Percentiles rank a stretch among this genome's conserved stretches.
These are phyloP conservation scores for Scaptomyza flava DNA, from an alignment of 2,888 invertebrate genomes.

Conservation along the genomic window DNA sequence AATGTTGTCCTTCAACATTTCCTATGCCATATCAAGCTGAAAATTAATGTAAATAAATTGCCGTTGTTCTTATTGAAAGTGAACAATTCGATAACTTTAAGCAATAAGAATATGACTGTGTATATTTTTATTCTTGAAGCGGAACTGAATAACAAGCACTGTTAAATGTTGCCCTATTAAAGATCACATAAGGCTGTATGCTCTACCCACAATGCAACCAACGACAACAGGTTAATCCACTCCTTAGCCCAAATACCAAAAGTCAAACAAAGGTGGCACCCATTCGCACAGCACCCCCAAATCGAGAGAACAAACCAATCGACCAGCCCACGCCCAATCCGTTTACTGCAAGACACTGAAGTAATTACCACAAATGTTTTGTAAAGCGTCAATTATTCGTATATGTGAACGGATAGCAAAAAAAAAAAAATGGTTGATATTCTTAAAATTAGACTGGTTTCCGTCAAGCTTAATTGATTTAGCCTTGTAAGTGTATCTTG, in stretches of 20 bases:
- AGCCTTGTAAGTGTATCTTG: not conserved
- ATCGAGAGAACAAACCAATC: conserved; percentile 34
- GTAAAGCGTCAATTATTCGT: conserved; percentile 31
- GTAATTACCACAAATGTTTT: conserved; percentile 49
- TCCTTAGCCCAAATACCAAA: conserved; percentile 60
- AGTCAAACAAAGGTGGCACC: conserved; percentile 52
- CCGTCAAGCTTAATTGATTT: not conserved
- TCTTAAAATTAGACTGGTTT: conserved; percentile 3
- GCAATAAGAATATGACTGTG: conserved; percentile 10
- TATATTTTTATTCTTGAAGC: conserved; percentile 16
- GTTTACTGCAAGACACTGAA: conserved; percentile 33
- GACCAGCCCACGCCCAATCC: conserved; percentile 45
- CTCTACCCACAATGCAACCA: conserved; percentile 18
- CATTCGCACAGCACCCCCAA: conserved; percentile 32
- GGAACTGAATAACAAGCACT: conserved; percentile 30
- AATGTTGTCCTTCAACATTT: conserved; percentile 12
- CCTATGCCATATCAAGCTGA: conserved; percentile 22
- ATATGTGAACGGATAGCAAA: conserved; percentile 34
- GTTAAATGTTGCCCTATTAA: not conserved
- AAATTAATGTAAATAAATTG: conserved; percentile 18
- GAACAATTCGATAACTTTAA: conserved; percentile 4
- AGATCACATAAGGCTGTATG: conserved; percentile 9
- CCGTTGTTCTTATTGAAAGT: conserved; percentile 20
- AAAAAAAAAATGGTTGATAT: conserved; percentile 27
- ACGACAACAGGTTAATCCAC: conserved; percentile 45